A percentile compares a stretch with the other conserved stretches of the same genome.
These are phyloP conservation scores for Tetanocera ferruginea DNA, from an alignment of 2,888 invertebrate genomes.

Conservation along the genomic window DNA sequence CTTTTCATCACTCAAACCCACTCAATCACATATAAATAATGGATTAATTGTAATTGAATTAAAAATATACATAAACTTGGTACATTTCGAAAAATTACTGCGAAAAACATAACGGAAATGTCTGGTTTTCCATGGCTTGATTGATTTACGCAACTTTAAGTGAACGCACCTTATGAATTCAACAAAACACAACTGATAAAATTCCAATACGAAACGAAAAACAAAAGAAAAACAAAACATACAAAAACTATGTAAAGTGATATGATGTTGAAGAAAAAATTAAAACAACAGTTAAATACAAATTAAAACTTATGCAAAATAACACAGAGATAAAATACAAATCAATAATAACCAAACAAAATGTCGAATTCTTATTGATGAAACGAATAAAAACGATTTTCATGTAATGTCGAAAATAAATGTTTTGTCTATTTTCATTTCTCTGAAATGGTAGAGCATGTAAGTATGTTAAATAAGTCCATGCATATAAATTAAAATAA, in stretches of 20 bases:
- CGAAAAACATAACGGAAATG: too few relatives aligned
- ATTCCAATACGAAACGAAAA: constrained; percentile 33
- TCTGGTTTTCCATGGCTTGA: too few relatives aligned
- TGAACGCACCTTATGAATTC: too few relatives aligned
- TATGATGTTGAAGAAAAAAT: constrained; percentile 9
- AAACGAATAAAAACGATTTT: constrained; percentile 42
- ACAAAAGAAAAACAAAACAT: constrained; percentile 22
- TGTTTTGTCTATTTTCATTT: not conserved
- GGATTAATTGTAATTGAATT: not conserved
- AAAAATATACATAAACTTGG: too few relatives aligned
- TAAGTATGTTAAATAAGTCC: too few relatives aligned
- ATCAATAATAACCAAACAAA: constrained; percentile 29
- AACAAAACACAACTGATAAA: too few relatives aligned
- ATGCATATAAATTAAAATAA: too few relatives aligned
- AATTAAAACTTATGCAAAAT: not conserved
- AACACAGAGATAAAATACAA: not conserved
- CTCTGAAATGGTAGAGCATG: too few relatives aligned
- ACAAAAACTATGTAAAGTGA: constrained; percentile 13
- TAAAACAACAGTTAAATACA: not conserved
- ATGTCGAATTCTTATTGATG: constrained; percentile 37
- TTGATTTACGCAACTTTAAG: too few relatives aligned
- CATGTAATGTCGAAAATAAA: constrained; percentile 30
- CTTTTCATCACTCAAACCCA: constrained; percentile 8
- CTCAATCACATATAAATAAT: constrained; percentile 2
- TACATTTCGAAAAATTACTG: too few relatives aligned